These are phyloP conservation scores for Eretmochelys imbricata DNA, from an alignment of 2,113 vertebrate genomes.

Conservation along the genomic window DNA sequence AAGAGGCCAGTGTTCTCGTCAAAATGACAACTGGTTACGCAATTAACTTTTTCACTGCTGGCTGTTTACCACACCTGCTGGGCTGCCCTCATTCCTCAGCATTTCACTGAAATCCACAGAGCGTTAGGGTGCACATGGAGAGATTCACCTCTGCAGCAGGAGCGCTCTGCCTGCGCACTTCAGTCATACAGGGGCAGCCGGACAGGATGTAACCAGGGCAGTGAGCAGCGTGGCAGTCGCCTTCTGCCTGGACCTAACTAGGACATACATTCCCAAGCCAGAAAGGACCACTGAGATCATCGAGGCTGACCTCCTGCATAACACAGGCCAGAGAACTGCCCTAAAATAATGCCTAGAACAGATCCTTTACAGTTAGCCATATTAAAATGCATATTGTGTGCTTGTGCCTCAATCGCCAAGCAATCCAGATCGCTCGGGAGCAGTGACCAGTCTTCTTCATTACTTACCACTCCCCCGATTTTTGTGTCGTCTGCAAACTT, in stretches of 20 bases:
- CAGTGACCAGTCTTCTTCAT: no score
- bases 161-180: neutral
- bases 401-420: no score
- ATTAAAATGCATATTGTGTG: no score
- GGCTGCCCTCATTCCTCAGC: neutral
- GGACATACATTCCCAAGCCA: neutral
- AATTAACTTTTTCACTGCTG: neutral
- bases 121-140: neutral
- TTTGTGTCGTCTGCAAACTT: no score
- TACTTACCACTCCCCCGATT: no score
- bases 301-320: neutral
- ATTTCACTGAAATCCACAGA: neutral
- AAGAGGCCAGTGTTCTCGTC: neutral
- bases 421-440: no score
- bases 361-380: neutral
- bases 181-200: neutral
- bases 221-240: neutral
- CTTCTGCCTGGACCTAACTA: neutral
- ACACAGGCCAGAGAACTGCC: neutral
- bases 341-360: neutral
- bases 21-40: neutral
- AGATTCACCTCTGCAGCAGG: neutral
- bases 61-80: neutral
- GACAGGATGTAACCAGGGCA: neutral
- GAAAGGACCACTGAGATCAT: neutral